A percentile compares a stretch with the other conserved stretches of the same genome.
These are phyloP conservation scores for Cynopterus brachyotis DNA, from an alignment of 2,113 vertebrate genomes.

Conservation along the genomic window DNA sequence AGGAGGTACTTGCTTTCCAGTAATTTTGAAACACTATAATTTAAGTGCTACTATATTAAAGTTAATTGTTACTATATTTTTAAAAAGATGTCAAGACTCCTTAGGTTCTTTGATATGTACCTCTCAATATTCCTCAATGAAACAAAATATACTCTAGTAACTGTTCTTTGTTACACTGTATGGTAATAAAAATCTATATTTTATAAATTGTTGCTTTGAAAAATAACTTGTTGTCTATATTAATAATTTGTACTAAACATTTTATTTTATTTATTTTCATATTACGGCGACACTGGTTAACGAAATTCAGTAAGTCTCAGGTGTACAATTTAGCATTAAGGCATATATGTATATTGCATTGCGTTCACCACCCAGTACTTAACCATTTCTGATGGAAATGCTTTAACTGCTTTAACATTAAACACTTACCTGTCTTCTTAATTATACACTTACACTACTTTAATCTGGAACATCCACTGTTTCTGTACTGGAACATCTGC, in stretches of 20 bases:
- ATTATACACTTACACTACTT: background rate
- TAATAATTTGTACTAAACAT: no score
- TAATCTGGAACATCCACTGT: background rate
- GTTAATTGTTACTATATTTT: background rate
- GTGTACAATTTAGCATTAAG: no score
- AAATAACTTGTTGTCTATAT: background rate
- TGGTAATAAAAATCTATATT: background rate
- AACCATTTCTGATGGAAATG: background rate
- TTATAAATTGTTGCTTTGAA: background rate
- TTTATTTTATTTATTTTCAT: no score
- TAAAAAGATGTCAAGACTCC: background rate
- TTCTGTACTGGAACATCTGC: background rate
- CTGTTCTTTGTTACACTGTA: background rate
- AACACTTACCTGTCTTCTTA: constrained; percentile 6
- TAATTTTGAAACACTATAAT: background rate
- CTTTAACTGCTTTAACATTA: background rate
- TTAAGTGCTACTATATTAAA: background rate
- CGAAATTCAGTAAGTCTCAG: no score
- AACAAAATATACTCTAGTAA: background rate
- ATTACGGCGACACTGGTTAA: no score
- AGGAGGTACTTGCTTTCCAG: background rate
- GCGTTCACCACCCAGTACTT: no score
- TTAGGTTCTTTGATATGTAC: background rate
- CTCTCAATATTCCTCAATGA: background rate
- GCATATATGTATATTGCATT: no score